phyloP scores from a whole-genome alignment of 2,113 vertebrate species.

The Colinus virginianus region DNA sequence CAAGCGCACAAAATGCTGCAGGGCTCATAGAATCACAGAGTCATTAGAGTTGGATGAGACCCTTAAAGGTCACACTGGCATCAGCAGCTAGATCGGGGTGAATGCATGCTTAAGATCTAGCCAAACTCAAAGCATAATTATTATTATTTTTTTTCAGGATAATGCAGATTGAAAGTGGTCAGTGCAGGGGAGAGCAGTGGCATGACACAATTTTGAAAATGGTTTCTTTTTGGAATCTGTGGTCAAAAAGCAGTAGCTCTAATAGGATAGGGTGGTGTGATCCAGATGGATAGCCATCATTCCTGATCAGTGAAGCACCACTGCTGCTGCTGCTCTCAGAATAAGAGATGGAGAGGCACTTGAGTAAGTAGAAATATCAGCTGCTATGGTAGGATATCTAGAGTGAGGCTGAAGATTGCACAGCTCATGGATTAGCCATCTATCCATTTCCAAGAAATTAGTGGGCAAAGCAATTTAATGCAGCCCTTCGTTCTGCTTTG shows the following conservation, averaged over 20 bases:
- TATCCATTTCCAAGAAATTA: too few species aligned
- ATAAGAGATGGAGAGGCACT: not conserved
- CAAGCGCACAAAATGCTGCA: not conserved
- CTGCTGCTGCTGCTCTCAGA: not conserved
- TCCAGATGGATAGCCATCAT: fast-evolving
- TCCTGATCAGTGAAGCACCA: not conserved
- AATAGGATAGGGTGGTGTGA: fast-evolving
- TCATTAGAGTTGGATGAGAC: too few species aligned
- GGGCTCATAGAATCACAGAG: too few species aligned
- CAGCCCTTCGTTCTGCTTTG: fast-evolving
- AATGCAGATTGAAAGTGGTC: not conserved
- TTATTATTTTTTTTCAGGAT: not conserved
- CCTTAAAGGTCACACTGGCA: too few species aligned
- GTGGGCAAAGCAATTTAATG: not conserved
- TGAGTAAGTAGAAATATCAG: not conserved
- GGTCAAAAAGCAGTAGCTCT: not conserved
- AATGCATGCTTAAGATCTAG: not conserved
- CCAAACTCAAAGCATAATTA: not conserved
- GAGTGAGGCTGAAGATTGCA: not conserved
- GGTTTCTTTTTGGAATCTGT: not conserved
- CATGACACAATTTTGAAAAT: not conserved
- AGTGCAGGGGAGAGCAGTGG: not conserved
- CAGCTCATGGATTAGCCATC: not conserved
- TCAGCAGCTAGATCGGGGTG: too few species aligned
- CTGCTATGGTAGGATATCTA: not conserved